Conservation (phyloP, 2,888 invertebrate species). For the Lordiphosa fenestrarum region DNA sequence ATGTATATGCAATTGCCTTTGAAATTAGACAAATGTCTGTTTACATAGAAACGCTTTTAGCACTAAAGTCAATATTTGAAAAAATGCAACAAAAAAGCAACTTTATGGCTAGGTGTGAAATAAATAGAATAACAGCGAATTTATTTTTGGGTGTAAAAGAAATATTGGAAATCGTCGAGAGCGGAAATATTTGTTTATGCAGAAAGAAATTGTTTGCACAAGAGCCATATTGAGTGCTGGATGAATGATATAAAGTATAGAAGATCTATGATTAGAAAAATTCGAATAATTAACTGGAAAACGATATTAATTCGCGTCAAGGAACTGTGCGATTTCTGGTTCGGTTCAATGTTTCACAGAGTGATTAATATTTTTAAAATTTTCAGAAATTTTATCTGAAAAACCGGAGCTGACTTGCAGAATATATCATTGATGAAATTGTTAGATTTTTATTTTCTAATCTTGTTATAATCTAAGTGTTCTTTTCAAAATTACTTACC, state of each 20-base stretch:
- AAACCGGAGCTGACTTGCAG: no score
- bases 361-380: no score
- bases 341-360: background rate
- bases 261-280: conserved; percentile 20
- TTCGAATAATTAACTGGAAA: background rate
- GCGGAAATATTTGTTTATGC: conserved; percentile 63
- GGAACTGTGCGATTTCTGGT: background rate
- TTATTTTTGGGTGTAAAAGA: conserved; percentile 37
- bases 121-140: conserved; percentile 48
- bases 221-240: conserved; percentile 26
- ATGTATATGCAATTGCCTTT: conserved; percentile 15
- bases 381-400: no score
- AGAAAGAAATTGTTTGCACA: conserved; percentile 28
- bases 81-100: conserved; percentile 30
- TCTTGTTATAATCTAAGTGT: no score
- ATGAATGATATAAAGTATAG: conserved; percentile 23
- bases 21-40: conserved; percentile 40
- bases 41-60: conserved; percentile 44
- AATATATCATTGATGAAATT: no score
- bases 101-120: conserved; percentile 68
- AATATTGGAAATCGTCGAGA: conserved; percentile 24
- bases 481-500: no score
- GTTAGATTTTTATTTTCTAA: no score
- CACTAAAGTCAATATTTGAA: conserved; percentile 59
- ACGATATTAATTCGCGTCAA: background rate